Percentiles rank a stretch among this genome's conserved stretches.
Conservation (phyloP, 2,888 invertebrate genomes). For the Myathropa florea region DNA sequence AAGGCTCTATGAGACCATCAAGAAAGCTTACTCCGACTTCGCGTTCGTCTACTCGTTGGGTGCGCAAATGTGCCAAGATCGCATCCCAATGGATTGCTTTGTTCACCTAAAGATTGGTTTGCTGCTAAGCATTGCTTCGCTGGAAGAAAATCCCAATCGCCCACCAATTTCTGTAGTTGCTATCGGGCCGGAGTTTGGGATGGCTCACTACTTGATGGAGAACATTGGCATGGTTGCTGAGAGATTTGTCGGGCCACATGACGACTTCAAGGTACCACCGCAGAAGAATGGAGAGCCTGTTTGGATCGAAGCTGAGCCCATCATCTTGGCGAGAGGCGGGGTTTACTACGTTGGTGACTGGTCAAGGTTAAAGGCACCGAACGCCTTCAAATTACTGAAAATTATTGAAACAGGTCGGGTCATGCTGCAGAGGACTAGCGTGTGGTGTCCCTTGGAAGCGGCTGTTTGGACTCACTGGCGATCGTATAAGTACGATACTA, state of each 20-base stretch:
- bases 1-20: conserved; percentile 75
- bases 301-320: conserved; percentile 78
- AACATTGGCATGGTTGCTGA: conserved; percentile 76
- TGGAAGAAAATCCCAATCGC: conserved; percentile 76
- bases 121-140: conserved; percentile 80
- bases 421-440: conserved; percentile 73
- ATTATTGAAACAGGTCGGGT: conserved; percentile 73
- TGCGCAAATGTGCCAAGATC: conserved; percentile 78
- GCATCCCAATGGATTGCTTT: conserved; percentile 80
- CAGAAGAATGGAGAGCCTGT: conserved; percentile 56
- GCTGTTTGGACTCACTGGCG: conserved; percentile 80
- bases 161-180: conserved; percentile 77
- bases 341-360: conserved; percentile 80
- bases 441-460: conserved; percentile 74
- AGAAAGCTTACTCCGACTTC: conserved; percentile 77
- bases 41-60: conserved; percentile 79
- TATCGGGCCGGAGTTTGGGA: conserved; percentile 75
- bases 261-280: conserved; percentile 74
- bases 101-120: conserved; percentile 80
- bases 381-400: conserved; percentile 75
- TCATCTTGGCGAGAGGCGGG: conserved; percentile 78
- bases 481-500: conserved; percentile 73
- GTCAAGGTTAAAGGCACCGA: conserved; percentile 74
- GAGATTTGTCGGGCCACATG: conserved; percentile 76
- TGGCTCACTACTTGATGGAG: conserved; percentile 75